Evolutionary conservation across 2,888 invertebrate species (phyloP).

Genomic region (Pseudoips prasinana): DNA sequence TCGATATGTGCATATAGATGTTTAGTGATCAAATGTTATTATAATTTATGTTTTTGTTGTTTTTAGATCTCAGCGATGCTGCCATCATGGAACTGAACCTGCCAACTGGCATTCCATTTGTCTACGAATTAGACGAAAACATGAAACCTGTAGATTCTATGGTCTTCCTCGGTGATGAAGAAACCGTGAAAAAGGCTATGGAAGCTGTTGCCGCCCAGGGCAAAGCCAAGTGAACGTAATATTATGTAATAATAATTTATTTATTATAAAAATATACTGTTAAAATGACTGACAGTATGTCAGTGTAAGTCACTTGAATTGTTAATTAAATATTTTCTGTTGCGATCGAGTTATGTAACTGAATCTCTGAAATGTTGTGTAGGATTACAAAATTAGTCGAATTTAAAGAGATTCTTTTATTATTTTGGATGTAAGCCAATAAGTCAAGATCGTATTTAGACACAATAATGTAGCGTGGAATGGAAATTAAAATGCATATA

Average conservation of each 20-base stretch:
- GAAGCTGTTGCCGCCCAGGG: constrained; percentile 90
- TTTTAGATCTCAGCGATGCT: constrained; percentile 86
- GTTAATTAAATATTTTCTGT: background rate
- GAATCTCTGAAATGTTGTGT: constrained; percentile 22
- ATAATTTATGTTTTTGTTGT: too few species aligned
- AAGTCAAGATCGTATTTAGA: constrained; percentile 10
- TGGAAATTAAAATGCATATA: constrained; percentile 14
- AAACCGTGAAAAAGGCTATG: constrained; percentile 89
- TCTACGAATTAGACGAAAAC: constrained; percentile 87
- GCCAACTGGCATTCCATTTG: constrained; percentile 91
- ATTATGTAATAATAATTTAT: constrained; percentile 3
- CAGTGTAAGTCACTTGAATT: background rate
- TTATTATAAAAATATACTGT: constrained; percentile 3
- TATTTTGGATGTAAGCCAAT: constrained; percentile 27
- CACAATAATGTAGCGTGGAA: constrained; percentile 9
- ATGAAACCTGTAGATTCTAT: constrained; percentile 86
- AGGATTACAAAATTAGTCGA: constrained; percentile 16
- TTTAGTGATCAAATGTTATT: too few species aligned
- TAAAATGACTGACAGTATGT: background rate
- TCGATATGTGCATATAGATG: too few species aligned
- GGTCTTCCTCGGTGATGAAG: constrained; percentile 90
- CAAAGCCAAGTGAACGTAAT: constrained; percentile 83
- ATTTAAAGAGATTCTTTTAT: constrained; percentile 9
- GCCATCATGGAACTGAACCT: constrained; percentile 89
- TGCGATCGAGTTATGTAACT: constrained; percentile 1